A percentile compares a stretch with the other conserved stretches of the same genome.
Evolutionary conservation across 1,140 invertebrate species (phyloP).

Genomic region (Diprion similis): DNA sequence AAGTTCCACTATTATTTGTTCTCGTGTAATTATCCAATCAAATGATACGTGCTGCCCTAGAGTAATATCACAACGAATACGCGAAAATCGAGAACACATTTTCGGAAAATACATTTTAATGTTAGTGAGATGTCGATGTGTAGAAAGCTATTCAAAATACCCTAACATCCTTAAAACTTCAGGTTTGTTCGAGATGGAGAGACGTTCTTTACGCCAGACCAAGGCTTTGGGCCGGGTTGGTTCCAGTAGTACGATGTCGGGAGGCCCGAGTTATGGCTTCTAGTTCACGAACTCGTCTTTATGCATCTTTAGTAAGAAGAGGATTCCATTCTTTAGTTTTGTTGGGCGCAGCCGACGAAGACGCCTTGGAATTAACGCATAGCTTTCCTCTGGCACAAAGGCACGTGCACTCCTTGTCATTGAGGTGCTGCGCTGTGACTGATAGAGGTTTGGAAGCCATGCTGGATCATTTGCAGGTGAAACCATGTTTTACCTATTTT

Average conservation of each 20-base stretch:
- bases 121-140: too few relatives aligned
- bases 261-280: conserved; percentile 74
- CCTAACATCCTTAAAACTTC: conserved; percentile 2
- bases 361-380: conserved; percentile 85
- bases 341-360: conserved; percentile 86
- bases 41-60: too few relatives aligned
- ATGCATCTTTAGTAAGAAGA: conserved; percentile 81
- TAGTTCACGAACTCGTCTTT: conserved; percentile 75
- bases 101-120: too few relatives aligned
- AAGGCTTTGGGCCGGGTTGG: conserved; percentile 82
- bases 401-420: conserved; percentile 80
- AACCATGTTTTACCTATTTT: conserved; percentile 29
- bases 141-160: not conserved
- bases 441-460: conserved; percentile 87
- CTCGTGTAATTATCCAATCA: too few relatives aligned
- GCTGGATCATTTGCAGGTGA: conserved; percentile 83
- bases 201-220: conserved; percentile 85
- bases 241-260: conserved; percentile 83
- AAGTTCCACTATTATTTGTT: too few relatives aligned
- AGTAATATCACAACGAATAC: too few relatives aligned
- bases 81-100: too few relatives aligned
- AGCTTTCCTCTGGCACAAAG: conserved; percentile 84
- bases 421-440: conserved; percentile 86
- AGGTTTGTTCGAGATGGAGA: conserved; percentile 83
- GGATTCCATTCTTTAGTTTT: conserved; percentile 87